A percentile compares a stretch with the other conserved stretches of the same genome.
Evolutionary conservation across 2,888 invertebrate species (phyloP).

Genomic region (Coleophora flavipennella): DNA sequence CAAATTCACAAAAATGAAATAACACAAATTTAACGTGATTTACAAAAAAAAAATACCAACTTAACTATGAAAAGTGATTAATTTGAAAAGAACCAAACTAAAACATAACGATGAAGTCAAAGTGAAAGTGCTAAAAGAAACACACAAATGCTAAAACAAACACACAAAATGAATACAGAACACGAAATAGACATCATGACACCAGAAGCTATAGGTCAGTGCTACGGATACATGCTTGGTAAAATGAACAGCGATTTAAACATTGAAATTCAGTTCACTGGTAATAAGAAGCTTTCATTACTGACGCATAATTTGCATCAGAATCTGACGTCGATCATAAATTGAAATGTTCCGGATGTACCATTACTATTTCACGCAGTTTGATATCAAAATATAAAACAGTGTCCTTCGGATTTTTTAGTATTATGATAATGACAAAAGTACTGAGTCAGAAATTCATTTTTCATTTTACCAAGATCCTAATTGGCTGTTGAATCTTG

Average conservation of each 20-base stretch:
- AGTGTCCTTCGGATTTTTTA: too few species aligned
- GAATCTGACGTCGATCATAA: background rate
- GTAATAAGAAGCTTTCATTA: background rate
- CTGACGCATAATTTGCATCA: background rate
- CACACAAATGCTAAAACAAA: slow-evolving; percentile 30
- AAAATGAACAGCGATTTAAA: slow-evolving; percentile 12
- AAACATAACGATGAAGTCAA: background rate
- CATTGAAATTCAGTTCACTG: slow-evolving; percentile 12
- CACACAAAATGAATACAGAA: slow-evolving; percentile 46
- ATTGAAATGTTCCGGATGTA: too few species aligned
- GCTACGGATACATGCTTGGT: slow-evolving; percentile 8
- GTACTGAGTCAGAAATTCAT: too few species aligned
- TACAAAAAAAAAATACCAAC: slow-evolving; percentile 1
- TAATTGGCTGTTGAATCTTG: slow-evolving; percentile 7
- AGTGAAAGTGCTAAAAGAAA: slow-evolving; percentile 23
- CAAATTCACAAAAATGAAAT: background rate
- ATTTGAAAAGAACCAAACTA: background rate
- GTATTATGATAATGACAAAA: too few species aligned
- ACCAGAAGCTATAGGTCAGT: slow-evolving; percentile 64
- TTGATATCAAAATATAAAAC: too few species aligned
- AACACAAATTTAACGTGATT: background rate
- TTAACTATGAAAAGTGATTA: background rate
- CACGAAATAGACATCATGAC: slow-evolving; percentile 52
- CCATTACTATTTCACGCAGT: too few species aligned
- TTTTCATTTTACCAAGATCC: background rate